Evolutionary conservation across 2,888 invertebrate species (phyloP).

Genomic region (Ditylenchus weischeri): DNA sequence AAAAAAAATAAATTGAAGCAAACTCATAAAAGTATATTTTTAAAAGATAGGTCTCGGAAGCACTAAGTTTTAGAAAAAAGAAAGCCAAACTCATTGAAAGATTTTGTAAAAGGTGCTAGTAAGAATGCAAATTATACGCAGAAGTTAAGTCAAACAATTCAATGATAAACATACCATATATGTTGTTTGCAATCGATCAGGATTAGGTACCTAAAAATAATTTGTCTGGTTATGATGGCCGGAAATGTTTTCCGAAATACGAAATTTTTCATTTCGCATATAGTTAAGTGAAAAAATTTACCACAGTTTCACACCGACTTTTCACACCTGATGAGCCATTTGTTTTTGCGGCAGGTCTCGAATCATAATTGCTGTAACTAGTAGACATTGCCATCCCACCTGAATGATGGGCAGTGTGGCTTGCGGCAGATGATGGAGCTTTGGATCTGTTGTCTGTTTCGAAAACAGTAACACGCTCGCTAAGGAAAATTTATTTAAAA

Average conservation of each 20-base stretch:
- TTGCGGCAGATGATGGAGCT: background rate
- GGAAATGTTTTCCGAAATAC: too few species aligned
- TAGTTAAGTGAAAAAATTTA: background rate
- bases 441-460: background rate
- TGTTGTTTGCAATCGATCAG: constrained; percentile 1
- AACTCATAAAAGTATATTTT: too few species aligned
- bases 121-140: too few species aligned
- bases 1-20: background rate
- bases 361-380: background rate
- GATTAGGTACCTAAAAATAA: background rate
- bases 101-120: background rate
- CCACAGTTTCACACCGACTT: constrained; percentile 1
- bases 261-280: background rate
- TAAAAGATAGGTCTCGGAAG: background rate
- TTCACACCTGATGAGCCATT: background rate
- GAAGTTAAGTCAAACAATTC: too few species aligned
- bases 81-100: background rate
- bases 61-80: background rate
- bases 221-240: background rate
- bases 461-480: background rate
- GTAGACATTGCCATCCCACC: background rate
- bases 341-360: background rate
- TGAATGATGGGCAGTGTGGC: background rate
- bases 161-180: background rate
- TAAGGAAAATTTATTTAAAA: background rate